Evolutionary conservation across 2,888 invertebrate species (phyloP).

Genomic region (Drosophila dives): DNA sequence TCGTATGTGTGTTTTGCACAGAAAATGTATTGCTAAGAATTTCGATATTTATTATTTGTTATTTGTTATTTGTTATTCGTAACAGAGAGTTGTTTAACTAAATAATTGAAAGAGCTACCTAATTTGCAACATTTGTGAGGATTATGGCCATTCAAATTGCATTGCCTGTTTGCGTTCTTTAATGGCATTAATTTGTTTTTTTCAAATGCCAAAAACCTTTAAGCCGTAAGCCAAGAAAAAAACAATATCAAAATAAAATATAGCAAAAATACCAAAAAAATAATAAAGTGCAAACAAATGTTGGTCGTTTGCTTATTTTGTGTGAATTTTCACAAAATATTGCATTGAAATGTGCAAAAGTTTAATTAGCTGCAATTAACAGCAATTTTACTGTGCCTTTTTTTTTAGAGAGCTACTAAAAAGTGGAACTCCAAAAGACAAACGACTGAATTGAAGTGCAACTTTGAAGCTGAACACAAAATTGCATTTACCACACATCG

Average conservation of each 20-base stretch:
- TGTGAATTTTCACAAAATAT: slow-evolving; percentile 70
- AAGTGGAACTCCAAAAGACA: background rate
- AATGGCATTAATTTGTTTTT: slow-evolving; percentile 58
- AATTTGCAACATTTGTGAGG: slow-evolving; percentile 67
- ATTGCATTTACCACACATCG: background rate
- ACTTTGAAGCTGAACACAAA: background rate
- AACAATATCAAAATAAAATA: background rate
- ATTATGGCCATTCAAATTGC: slow-evolving; percentile 61
- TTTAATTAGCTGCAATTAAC: slow-evolving; percentile 74
- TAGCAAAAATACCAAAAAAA: background rate
- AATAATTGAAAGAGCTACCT: slow-evolving; percentile 59
- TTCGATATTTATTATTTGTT: slow-evolving; percentile 4
- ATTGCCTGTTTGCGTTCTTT: slow-evolving; percentile 44
- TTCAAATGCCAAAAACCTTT: slow-evolving; percentile 58
- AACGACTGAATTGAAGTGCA: background rate
- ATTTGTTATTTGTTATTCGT: slow-evolving; percentile 11
- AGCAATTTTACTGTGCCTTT: slow-evolving; percentile 44
- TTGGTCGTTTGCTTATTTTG: slow-evolving; percentile 67
- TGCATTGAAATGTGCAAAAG: slow-evolving; percentile 73
- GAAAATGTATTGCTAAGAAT: slow-evolving; percentile 6
- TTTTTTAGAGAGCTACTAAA: slow-evolving; percentile 48
- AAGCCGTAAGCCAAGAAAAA: slow-evolving; percentile 36
- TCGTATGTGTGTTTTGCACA: slow-evolving; percentile 22
- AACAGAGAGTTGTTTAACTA: slow-evolving; percentile 32
- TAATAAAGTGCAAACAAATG: slow-evolving; percentile 5